Conservation (phyloP, 1,140 invertebrate genomes). For the Cherax quadricarinatus region DNA sequence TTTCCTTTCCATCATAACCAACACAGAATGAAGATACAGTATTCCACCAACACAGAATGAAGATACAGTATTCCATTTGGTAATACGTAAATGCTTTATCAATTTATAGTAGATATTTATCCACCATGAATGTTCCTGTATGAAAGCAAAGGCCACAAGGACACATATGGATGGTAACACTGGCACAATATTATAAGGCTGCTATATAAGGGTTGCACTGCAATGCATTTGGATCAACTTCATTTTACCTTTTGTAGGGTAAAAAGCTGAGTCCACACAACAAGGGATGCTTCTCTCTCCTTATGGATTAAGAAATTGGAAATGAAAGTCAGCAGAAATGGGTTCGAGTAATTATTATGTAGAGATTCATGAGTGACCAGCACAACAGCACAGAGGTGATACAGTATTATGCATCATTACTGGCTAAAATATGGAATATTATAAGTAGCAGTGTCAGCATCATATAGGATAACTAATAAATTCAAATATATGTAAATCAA, state of each 20-base stretch:
- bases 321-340: constrained; percentile 27
- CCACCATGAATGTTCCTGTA: too few species aligned
- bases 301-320: constrained; percentile 51
- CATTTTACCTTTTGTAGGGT: constrained; percentile 45
- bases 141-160: neutral
- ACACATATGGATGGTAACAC: constrained; percentile 19
- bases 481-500: neutral
- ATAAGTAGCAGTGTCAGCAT: neutral
- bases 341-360: neutral
- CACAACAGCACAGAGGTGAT: too few species aligned
- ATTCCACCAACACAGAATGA: too few species aligned
- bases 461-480: neutral
- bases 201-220: constrained; percentile 34
- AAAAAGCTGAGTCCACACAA: constrained; percentile 41
- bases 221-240: constrained; percentile 28
- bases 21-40: too few species aligned
- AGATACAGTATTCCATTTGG: too few species aligned
- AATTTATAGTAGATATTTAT: too few species aligned
- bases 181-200: constrained; percentile 10
- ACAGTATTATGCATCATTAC: constrained; percentile 29
- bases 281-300: constrained; percentile 23
- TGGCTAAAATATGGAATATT: constrained; percentile 1
- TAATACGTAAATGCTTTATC: too few species aligned
- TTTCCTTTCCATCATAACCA: too few species aligned
- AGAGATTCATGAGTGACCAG: too few species aligned